phyloP scores from a whole-genome alignment of 2,113 vertebrate genomes.

The Phocoena phocoena region DNA sequence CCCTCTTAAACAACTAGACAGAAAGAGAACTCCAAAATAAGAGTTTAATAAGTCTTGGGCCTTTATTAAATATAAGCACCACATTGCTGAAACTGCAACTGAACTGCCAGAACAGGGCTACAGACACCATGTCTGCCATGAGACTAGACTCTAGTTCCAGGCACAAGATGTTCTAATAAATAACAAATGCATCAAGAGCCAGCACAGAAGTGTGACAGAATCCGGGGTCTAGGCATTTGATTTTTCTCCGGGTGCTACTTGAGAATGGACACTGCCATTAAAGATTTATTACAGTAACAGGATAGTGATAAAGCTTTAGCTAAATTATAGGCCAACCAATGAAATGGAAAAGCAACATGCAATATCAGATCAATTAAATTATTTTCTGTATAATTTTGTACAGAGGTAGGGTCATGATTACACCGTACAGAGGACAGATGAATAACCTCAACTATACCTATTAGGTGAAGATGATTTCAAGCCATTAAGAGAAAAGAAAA shows the following conservation, averaged over 20 bases:
- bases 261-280: slow-evolving; percentile 12
- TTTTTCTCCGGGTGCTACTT: slow-evolving; percentile 42
- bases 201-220: slow-evolving; percentile 12
- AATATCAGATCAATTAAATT: neutral
- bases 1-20: slow-evolving; percentile 25
- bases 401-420: neutral
- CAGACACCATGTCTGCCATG: neutral
- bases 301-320: neutral
- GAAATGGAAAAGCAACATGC: slow-evolving; percentile 32
- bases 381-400: slow-evolving; percentile 3
- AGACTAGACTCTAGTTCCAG: slow-evolving; percentile 37
- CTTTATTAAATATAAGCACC: neutral
- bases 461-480: neutral
- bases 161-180: slow-evolving; percentile 62
- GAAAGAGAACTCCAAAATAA: neutral
- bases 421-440: neutral
- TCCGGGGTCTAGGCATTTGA: slow-evolving; percentile 15
- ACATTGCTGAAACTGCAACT: slow-evolving; percentile 33
- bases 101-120: neutral
- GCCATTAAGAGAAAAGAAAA: neutral
- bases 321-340: neutral
- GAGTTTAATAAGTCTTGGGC: neutral
- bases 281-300: slow-evolving; percentile 36
- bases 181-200: slow-evolving; percentile 21
- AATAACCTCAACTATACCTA: neutral